Percentiles rank a stretch among this genome's conserved stretches.
phyloP scores from a whole-genome alignment of 2,797 vertebrate genomes.

The Petrocephalus schoutedeni region DNA sequence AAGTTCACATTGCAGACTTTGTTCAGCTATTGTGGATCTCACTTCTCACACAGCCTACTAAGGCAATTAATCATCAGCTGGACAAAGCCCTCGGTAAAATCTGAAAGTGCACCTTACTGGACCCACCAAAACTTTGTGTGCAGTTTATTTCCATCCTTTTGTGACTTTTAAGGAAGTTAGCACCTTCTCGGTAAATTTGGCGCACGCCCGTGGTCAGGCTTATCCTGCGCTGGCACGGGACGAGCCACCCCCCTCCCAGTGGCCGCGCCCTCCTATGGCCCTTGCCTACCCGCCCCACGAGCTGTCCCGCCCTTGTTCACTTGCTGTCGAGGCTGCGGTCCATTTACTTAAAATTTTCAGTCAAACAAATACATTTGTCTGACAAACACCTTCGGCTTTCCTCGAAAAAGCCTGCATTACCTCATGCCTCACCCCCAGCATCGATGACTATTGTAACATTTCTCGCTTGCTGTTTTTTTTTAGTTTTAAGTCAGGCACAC shows the following conservation, averaged over 20 bases:
- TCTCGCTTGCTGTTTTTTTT: background rate
- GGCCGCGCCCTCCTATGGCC: background rate
- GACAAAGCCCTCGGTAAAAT: background rate
- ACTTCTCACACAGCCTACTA: background rate
- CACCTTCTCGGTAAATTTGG: background rate
- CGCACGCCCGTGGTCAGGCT: background rate
- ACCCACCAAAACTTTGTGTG: background rate
- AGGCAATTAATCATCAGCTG: background rate
- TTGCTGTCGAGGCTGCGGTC: background rate
- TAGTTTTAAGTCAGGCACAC: background rate
- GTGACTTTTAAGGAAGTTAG: background rate
- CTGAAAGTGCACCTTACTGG: background rate
- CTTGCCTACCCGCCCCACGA: background rate
- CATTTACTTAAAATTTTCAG: background rate
- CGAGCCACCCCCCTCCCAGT: background rate
- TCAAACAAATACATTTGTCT: background rate
- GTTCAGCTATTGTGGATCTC: background rate
- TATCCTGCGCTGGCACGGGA: background rate
- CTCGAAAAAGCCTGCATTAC: conserved; percentile 2
- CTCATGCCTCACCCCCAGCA: background rate
- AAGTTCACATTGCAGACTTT: background rate
- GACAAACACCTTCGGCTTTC: background rate
- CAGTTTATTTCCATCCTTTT: background rate
- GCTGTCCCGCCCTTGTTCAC: background rate
- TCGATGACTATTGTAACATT: background rate